Conservation (phyloP, 2,113 vertebrate genomes). For the Platycercus adscitus region DNA sequence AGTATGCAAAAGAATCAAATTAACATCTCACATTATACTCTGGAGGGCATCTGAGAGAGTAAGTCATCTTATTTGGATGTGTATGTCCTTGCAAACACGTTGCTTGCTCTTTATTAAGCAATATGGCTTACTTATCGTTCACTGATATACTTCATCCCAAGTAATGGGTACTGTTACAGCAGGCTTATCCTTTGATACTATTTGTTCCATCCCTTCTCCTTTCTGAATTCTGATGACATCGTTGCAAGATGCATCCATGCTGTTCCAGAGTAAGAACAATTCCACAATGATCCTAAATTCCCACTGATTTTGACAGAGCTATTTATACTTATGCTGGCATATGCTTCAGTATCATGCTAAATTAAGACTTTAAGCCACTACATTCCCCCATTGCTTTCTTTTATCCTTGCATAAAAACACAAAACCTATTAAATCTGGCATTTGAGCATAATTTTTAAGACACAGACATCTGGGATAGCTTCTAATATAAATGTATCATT, state of each 20-base stretch:
- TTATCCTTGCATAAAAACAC: neutral
- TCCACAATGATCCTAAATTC: neutral
- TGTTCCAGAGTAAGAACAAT: neutral
- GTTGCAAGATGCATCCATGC: neutral
- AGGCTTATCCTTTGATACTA: neutral
- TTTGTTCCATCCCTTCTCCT: neutral
- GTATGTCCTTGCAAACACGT: neutral
- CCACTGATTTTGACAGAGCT: neutral
- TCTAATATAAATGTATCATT: neutral
- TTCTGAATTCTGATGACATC: neutral
- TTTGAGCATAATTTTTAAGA: neutral
- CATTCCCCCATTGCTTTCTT: neutral
- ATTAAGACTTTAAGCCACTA: neutral
- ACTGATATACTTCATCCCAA: neutral
- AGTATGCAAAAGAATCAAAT: neutral
- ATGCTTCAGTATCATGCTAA: neutral
- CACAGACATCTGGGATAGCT: neutral
- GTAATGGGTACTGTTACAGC: neutral
- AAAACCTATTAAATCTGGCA: neutral
- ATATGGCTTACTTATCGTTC: fast-evolving
- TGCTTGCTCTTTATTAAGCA: neutral
- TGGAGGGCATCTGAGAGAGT: neutral
- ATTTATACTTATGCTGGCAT: neutral
- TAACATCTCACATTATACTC: neutral
- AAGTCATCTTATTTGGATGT: neutral